phyloP scores from a whole-genome alignment of 2,113 vertebrate genomes.

The Taurulus bubalis region DNA sequence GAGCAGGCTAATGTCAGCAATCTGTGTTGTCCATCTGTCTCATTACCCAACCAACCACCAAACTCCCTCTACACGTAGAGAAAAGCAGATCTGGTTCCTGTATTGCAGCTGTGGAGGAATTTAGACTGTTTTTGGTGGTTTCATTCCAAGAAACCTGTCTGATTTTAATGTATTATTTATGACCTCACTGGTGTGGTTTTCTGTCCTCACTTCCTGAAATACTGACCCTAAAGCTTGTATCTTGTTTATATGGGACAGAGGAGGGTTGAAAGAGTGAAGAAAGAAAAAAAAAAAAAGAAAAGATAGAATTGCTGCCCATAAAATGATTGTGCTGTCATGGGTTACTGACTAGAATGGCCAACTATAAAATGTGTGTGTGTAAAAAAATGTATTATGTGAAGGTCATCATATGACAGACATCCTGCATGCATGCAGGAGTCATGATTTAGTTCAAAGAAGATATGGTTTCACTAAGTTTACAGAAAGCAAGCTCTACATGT shows the following conservation, averaged over 20 bases:
- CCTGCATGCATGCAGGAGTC: neutral
- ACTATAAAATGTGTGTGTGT: neutral
- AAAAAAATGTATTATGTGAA: neutral
- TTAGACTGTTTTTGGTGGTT: conserved; percentile 19
- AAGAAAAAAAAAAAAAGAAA: neutral
- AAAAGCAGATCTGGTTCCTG: conserved; percentile 32
- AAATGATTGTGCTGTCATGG: neutral
- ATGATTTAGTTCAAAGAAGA: neutral
- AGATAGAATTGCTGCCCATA: neutral
- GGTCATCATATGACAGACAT: neutral
- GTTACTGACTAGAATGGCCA: too few species aligned
- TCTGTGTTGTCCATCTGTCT: conserved; percentile 83
- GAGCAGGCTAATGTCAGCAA: conserved; percentile 83
- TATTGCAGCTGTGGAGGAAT: conserved; percentile 43
- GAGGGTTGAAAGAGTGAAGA: neutral
- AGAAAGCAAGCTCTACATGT: neutral
- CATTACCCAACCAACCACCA: conserved; percentile 67
- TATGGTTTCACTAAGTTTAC: neutral
- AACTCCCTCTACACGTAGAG: conserved; percentile 33
- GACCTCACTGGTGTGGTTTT: conserved; percentile 23
- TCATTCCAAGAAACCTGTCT: conserved; percentile 15
- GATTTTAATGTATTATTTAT: conserved; percentile 52
- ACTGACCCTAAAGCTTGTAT: conserved; percentile 43
- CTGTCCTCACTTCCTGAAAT: conserved; percentile 21
- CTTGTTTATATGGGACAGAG: conserved; percentile 29